Evolutionary conservation across 2,113 vertebrate genomes (phyloP), one percentile per base, ranked within the genome.

Genomic region (Danionella cerebrum): DNA sequence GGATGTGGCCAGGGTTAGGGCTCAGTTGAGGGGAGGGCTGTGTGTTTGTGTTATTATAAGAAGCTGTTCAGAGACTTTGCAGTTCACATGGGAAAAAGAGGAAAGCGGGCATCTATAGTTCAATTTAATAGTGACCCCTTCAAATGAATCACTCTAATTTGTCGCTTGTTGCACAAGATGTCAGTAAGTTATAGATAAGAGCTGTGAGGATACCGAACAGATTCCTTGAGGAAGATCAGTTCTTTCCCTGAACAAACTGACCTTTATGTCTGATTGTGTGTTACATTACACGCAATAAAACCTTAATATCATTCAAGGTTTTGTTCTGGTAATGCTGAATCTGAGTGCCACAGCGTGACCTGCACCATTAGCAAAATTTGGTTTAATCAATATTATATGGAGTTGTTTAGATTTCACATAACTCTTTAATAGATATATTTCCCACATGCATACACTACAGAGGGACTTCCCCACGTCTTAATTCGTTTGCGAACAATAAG

Each of bases 91-190:
- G 41, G 52, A 65, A 69, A 3, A 60, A 47, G 47, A 18, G 65
- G 29, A 59, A 41, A 59, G 52, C 51, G 41, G 51, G 31, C 45
- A 35, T 59, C 44, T 41, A 70, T 5, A 48, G 70, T 65, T 76
- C 65, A 65, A 54, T 45, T 72, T 60, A 65, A 60, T 60, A 59
- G 52, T 69, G 74, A 76, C 69, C 74, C 39, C 27, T 39, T 16
- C 21, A 18, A 52, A 71, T 64, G 52, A 76, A 72, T 68, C 74
- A 76, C 25, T 47, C 25, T 33, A 41, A 50, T 47, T 63, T 68
- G 13, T 16, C 18, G 21, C 21, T 44, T 27, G 16, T 51, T 44
- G 22, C 44, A 65, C 47, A 53, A 51, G 50, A 35, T 44, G 33
- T 33, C 67, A 70, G 33, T n/a, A 41, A 25, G 21, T 55, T 57